Base-by-base conservation (phyloP, 2,888 invertebrate species). In the Frankliniella fusca region DNA sequence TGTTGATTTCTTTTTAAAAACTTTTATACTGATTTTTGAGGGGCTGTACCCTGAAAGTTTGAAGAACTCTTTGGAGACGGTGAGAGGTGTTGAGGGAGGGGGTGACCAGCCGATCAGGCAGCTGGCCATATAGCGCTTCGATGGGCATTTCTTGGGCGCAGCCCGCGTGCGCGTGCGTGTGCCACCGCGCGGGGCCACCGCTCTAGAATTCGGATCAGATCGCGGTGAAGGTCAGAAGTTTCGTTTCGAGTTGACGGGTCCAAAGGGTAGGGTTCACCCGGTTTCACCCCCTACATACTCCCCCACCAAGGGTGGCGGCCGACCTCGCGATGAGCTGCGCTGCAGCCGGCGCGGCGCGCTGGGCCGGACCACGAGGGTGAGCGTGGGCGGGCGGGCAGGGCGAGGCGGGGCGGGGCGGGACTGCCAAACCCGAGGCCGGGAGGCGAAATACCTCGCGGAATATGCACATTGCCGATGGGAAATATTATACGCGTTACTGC, bases 201-300 rank as follows among this genome's bases (percentile, higher is more conserved):
- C 18, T 20, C 20, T 54, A 54, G 27, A 11, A 76, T 76, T 76
- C 70, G 70, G 70, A 2, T 0, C 70, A 27, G 70, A 23, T 27
- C 23, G 70, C 70, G 70, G 70, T 76, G 70, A 76, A 76, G 70
- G 70, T 76, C 70, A 76, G 70, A 27, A 23, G 70, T 27, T 76
- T 11, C 70, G 70, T 27, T 76, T 11, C 70, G 70, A 27, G 70
- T 76, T 76, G 27, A 76, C 10, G 70, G 70, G 70, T 12, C 70
- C 70, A 76, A 76, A n/a, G 70, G 70, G 23, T 23, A 76, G 12
- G 20, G 54, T 23, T 27, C 23, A 76, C 23, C 27, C n/a, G n/a
- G n/a, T n/a, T n/a, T n/a, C n/a, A n/a, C n/a, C n/a, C n/a, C 23
- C 70, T 12, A 27, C 70, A 8, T 27, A 23, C 70, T 3, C 27